A percentile compares a stretch with the other conserved stretches of the same genome.
phyloP scores from a whole-genome alignment of 2,888 invertebrate species.

The Acrobasis consociella region DNA sequence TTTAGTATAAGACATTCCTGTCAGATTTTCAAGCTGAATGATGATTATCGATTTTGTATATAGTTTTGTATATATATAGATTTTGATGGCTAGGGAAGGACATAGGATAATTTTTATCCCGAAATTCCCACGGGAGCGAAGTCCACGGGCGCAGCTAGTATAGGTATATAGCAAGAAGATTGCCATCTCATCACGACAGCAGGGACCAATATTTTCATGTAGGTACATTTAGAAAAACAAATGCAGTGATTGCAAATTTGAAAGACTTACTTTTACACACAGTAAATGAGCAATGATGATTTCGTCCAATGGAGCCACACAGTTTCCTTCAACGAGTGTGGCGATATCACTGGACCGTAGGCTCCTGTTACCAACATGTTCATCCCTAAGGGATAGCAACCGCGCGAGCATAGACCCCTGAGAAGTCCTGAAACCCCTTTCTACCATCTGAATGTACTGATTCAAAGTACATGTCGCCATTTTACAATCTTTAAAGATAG shows the following conservation, averaged over 20 bases:
- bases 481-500: neutral
- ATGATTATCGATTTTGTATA: too few species aligned
- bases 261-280: constrained; percentile 80
- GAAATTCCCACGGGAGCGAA: too few species aligned
- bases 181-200: too few species aligned
- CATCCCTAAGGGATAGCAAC: constrained; percentile 86
- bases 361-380: constrained; percentile 87
- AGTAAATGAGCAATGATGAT: constrained; percentile 89
- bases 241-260: neutral
- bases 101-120: too few species aligned
- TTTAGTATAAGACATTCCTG: neutral
- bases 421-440: constrained; percentile 83
- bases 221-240: neutral
- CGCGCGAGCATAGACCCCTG: constrained; percentile 84
- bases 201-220: neutral
- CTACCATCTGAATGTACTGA: constrained; percentile 77
- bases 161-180: too few species aligned
- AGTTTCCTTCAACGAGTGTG: constrained; percentile 85
- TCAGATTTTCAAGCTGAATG: too few species aligned
- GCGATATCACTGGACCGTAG: constrained; percentile 88
- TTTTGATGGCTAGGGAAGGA: too few species aligned
- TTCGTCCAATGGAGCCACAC: constrained; percentile 89
- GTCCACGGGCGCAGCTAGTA: too few species aligned
- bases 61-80: too few species aligned
- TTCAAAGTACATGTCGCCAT: constrained; percentile 58